These are phyloP conservation scores for Galaxias olidus DNA, from an alignment of 2,797 vertebrate genomes.

Conservation along the genomic window DNA sequence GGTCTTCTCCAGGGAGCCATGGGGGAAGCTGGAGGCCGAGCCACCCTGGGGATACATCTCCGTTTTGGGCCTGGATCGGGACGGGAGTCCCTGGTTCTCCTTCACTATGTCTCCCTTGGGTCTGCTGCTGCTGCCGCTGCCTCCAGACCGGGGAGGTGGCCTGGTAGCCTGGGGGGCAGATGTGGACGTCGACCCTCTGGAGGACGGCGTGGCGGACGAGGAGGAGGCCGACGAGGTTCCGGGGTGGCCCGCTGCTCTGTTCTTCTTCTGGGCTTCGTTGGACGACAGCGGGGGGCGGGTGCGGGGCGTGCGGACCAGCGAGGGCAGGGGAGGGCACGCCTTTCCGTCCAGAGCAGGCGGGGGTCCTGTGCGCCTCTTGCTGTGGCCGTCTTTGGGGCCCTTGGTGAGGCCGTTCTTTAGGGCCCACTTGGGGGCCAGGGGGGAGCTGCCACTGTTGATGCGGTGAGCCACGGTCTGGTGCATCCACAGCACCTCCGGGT, in stretches of 20 bases:
- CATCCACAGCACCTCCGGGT: slow-evolving; percentile 96
- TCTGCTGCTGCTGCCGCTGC: slow-evolving; percentile 68
- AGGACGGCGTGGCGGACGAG: slow-evolving; percentile 32
- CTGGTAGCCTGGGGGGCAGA: slow-evolving; percentile 40
- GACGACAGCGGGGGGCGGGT: slow-evolving; percentile 76
- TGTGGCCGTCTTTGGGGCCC: slow-evolving; percentile 70
- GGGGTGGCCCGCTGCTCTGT: slow-evolving; percentile 33
- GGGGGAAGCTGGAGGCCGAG: slow-evolving; percentile 38
- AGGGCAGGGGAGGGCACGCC: slow-evolving; percentile 85
- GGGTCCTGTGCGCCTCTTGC: slow-evolving; percentile 87
- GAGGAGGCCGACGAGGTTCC: slow-evolving; percentile 47
- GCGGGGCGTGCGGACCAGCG: slow-evolving; percentile 72
- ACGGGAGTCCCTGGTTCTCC: slow-evolving; percentile 55
- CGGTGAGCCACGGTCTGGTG: slow-evolving; percentile 92
- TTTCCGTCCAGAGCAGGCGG: slow-evolving; percentile 87
- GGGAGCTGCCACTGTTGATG: slow-evolving; percentile 86
- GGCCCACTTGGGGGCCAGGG: slow-evolving; percentile 84
- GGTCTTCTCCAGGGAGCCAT: slow-evolving; percentile 71
- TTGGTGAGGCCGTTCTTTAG: slow-evolving; percentile 75
- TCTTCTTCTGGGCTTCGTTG: slow-evolving; percentile 63
- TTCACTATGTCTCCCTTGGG: slow-evolving; percentile 37
- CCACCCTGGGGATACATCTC: slow-evolving; percentile 73
- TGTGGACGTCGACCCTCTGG: slow-evolving; percentile 48
- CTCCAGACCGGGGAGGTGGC: slow-evolving; percentile 41
- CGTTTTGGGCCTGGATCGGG: slow-evolving; percentile 68